Evolutionary conservation across 2,113 vertebrate species (phyloP).

Genomic region (Cnemophilus loriae): DNA sequence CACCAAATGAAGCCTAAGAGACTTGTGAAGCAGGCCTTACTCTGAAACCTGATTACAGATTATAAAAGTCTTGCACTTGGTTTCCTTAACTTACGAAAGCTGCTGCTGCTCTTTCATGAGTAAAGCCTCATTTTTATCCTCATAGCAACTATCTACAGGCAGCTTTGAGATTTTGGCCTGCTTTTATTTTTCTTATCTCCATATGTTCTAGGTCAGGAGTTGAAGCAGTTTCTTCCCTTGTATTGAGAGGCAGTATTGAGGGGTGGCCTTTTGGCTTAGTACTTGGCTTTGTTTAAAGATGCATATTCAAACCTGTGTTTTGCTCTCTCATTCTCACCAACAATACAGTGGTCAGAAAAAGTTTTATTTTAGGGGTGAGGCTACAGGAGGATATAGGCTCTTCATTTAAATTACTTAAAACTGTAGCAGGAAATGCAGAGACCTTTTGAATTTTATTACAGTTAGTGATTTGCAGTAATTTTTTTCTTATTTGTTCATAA

Average conservation of each 20-base stretch:
- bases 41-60: background rate
- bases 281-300: constrained; percentile 43
- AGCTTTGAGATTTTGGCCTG: background rate
- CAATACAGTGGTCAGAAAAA: constrained; percentile 9
- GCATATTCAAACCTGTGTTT: constrained; percentile 39
- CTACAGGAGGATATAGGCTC: constrained; percentile 1
- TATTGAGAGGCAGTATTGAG: background rate
- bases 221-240: background rate
- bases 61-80: background rate
- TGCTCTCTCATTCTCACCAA: background rate
- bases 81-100: background rate
- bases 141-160: background rate
- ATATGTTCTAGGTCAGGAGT: background rate
- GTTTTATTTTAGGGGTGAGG: constrained; percentile 19
- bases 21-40: background rate
- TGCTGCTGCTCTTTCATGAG: background rate
- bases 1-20: background rate
- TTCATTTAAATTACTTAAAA: constrained; percentile 58
- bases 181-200: background rate
- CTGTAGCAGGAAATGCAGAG: constrained; percentile 58
- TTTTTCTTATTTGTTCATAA: constrained; percentile 49
- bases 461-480: constrained; percentile 29
- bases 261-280: constrained; percentile 3
- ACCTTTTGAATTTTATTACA: constrained; percentile 65
- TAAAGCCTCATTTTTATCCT: background rate